These are phyloP conservation scores for Xylocopa sonorina DNA, from an alignment of 1,140 invertebrate genomes.

Conservation along the genomic window DNA sequence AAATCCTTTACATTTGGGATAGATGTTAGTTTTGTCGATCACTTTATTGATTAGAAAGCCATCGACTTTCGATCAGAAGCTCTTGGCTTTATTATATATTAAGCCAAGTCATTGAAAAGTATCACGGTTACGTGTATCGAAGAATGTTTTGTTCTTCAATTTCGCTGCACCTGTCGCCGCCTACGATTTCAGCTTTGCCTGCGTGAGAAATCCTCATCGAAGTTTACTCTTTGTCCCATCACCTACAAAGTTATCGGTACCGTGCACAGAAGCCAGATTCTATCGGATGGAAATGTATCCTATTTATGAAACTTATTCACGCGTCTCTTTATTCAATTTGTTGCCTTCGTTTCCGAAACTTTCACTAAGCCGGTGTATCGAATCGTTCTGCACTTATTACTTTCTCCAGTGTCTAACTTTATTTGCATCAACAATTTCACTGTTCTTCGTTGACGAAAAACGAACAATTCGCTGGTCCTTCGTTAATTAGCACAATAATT, in stretches of 20 bases:
- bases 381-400: too few species aligned
- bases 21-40: too few species aligned
- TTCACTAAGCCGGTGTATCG: background rate
- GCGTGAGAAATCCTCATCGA: background rate
- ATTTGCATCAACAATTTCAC: background rate
- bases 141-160: background rate
- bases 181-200: background rate
- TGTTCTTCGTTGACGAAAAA: too few species aligned
- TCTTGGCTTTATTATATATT: too few species aligned
- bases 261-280: background rate
- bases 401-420: background rate
- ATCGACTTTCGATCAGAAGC: too few species aligned
- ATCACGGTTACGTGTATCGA: background rate
- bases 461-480: too few species aligned
- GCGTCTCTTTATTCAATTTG: constrained; percentile 5
- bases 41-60: too few species aligned
- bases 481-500: too few species aligned
- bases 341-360: background rate
- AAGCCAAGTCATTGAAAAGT: background rate
- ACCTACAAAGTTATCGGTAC: background rate
- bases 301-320: background rate
- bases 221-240: background rate
- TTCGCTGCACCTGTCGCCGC: background rate
- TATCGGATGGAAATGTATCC: background rate
- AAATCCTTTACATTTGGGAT: background rate